A percentile compares a stretch with the other conserved stretches of the same genome.
Evolutionary conservation across 92 coral and sea anemone species (phyloP).

Genomic region (Siderastrea siderea): DNA sequence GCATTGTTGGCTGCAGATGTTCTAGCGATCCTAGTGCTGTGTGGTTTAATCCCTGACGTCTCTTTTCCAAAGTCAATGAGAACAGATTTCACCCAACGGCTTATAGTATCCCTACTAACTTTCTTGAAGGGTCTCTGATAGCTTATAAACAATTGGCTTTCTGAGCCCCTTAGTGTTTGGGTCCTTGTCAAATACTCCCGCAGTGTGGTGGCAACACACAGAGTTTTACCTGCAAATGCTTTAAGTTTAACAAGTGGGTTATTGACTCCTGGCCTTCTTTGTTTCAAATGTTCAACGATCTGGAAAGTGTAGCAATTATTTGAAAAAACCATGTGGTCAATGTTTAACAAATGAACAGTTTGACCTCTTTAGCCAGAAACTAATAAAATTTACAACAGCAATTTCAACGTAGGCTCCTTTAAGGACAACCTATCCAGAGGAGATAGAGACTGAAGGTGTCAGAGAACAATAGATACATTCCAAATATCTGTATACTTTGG

Average conservation of each 20-base stretch:
- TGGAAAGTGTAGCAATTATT: constrained; percentile 29
- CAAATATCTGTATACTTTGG: constrained; percentile 41
- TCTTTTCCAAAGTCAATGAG: no score
- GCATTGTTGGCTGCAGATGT: constrained; percentile 38
- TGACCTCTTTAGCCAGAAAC: constrained; percentile 63
- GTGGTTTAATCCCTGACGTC: constrained; percentile 16
- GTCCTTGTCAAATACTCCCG: constrained; percentile 47
- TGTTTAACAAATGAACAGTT: constrained; percentile 43
- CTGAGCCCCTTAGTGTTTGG: constrained; percentile 17
- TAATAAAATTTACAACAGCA: constrained; percentile 34
- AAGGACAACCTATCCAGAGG: constrained; percentile 18
- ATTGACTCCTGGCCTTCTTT: not conserved
- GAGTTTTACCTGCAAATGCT: constrained; percentile 25
- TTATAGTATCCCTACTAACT: not conserved
- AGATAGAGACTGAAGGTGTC: not conserved
- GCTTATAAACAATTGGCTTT: constrained; percentile 37
- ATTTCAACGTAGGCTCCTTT: constrained; percentile 55
- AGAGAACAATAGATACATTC: constrained; percentile 35
- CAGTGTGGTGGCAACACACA: constrained; percentile 39
- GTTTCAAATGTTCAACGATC: constrained; percentile 11
- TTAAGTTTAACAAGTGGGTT: constrained; percentile 20
- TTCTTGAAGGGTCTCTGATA: constrained; percentile 12
- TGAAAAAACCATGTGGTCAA: constrained; percentile 28
- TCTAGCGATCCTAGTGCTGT: constrained; percentile 46
- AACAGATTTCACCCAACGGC: no score